phyloP scores from a whole-genome alignment of 2,888 invertebrate genomes.

The Diaperis boleti region DNA sequence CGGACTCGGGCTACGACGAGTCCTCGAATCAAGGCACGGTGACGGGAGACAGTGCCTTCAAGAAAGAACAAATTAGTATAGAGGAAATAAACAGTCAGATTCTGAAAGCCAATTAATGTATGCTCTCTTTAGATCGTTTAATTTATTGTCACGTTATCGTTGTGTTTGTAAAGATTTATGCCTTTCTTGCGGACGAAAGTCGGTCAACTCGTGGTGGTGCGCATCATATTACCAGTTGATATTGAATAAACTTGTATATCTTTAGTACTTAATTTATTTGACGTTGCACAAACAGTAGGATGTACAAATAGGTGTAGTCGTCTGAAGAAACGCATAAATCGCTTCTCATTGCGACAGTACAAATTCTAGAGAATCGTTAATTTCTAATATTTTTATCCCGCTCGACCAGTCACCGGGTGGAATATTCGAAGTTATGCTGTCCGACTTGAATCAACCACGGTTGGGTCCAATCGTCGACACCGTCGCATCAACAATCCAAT shows the following conservation, averaged over 20 bases:
- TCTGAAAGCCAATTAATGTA: constrained; percentile 60
- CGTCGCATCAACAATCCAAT: constrained; percentile 32
- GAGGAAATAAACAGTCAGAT: constrained; percentile 52
- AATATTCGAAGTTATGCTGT: constrained; percentile 38
- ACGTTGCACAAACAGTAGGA: constrained; percentile 34
- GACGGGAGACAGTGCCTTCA: constrained; percentile 44
- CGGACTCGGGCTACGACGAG: constrained; percentile 81
- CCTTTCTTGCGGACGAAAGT: constrained; percentile 53
- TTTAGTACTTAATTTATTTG: constrained; percentile 38
- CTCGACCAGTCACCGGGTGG: constrained; percentile 35
- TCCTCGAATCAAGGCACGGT: constrained; percentile 69
- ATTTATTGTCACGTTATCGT: constrained; percentile 58
- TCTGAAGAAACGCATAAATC: constrained; percentile 54
- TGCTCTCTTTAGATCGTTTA: constrained; percentile 63
- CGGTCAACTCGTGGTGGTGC: constrained; percentile 4
- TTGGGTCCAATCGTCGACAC: constrained; percentile 47
- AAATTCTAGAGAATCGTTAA: constrained; percentile 50
- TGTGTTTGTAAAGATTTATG: constrained; percentile 55
- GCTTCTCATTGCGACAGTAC: constrained; percentile 61
- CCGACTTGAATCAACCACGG: constrained; percentile 43
- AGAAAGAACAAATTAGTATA: constrained; percentile 57
- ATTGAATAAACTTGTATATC: constrained; percentile 27
- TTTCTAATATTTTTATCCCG: constrained; percentile 40
- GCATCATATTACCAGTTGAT: constrained; percentile 34
- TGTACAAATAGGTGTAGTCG: constrained; percentile 16